Percentiles rank a stretch among this genome's conserved stretches.
phyloP scores from a whole-genome alignment of 2,797 vertebrate species.

The Halcyon chelicuti region DNA sequence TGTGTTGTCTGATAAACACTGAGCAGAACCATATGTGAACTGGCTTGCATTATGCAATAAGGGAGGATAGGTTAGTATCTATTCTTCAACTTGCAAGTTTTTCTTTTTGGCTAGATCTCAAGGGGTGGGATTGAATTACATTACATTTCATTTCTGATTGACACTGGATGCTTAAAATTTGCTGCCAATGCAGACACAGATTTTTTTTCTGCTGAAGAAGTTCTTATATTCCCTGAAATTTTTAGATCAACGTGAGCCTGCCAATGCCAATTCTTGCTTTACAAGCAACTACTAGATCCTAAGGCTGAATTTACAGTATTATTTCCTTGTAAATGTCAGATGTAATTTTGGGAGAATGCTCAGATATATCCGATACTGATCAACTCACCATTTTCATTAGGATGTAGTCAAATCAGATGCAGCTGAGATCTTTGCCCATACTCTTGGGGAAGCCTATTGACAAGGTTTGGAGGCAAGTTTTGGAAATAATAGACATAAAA shows the following conservation, averaged over 20 bases:
- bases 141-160: slow-evolving; percentile 25
- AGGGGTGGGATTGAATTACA: neutral
- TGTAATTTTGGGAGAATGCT: slow-evolving; percentile 35
- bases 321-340: slow-evolving; percentile 67
- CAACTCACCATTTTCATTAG: slow-evolving; percentile 16
- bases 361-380: slow-evolving; percentile 27
- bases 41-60: slow-evolving; percentile 1
- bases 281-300: slow-evolving; percentile 53
- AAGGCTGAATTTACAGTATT: slow-evolving; percentile 47
- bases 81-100: neutral
- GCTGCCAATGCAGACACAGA: neutral
- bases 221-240: slow-evolving; percentile 37
- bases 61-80: slow-evolving; percentile 20
- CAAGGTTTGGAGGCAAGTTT: slow-evolving; percentile 3
- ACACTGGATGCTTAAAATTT: neutral
- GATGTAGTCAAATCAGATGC: slow-evolving; percentile 13
- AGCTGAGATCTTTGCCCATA: slow-evolving; percentile 18
- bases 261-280: slow-evolving; percentile 46
- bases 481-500: slow-evolving; percentile 22
- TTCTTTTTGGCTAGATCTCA: slow-evolving; percentile 23
- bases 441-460: slow-evolving; percentile 28
- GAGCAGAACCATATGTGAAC: slow-evolving; percentile 34
- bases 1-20: slow-evolving; percentile 37
- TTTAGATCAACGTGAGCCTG: slow-evolving; percentile 25
- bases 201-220: slow-evolving; percentile 23